A percentile compares a stretch with the other conserved stretches of the same genome.
Evolutionary conservation across 2,113 vertebrate species (phyloP).

Genomic region (Baryphthengus martii): DNA sequence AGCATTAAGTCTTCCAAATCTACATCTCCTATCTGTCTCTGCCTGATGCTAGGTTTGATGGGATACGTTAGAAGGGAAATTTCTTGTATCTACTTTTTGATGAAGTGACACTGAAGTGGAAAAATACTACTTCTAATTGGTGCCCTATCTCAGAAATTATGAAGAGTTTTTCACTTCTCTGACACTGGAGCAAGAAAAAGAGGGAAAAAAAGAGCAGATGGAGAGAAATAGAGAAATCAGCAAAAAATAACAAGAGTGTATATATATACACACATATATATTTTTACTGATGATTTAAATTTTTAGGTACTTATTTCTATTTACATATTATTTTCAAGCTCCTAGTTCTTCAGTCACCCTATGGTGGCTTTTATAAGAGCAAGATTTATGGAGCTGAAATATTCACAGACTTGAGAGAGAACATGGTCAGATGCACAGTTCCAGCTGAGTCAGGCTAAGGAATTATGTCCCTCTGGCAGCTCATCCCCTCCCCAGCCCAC

Average conservation of each 20-base stretch:
- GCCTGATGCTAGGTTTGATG: background rate
- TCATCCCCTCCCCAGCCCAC: background rate
- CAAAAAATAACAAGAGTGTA: background rate
- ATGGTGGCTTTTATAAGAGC: background rate
- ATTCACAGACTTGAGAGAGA: background rate
- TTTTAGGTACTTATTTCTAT: background rate
- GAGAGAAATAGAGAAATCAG: background rate
- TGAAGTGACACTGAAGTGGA: background rate
- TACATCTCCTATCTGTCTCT: background rate
- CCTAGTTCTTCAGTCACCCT: background rate
- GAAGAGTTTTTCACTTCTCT: background rate
- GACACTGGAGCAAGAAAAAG: background rate
- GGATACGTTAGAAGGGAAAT: background rate
- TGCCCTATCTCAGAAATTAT: background rate
- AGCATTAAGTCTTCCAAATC: background rate
- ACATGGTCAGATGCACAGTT: background rate
- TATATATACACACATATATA: no score
- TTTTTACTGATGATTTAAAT: background rate
- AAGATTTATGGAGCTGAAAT: background rate
- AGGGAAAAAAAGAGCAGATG: fast-evolving
- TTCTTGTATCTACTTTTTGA: background rate
- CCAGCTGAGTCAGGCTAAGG: background rate
- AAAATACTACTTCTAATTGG: background rate
- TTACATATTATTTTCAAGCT: background rate
- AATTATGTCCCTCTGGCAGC: background rate